Base-by-base conservation (phyloP, 2,888 invertebrate species). In the Aquatica leii region DNA sequence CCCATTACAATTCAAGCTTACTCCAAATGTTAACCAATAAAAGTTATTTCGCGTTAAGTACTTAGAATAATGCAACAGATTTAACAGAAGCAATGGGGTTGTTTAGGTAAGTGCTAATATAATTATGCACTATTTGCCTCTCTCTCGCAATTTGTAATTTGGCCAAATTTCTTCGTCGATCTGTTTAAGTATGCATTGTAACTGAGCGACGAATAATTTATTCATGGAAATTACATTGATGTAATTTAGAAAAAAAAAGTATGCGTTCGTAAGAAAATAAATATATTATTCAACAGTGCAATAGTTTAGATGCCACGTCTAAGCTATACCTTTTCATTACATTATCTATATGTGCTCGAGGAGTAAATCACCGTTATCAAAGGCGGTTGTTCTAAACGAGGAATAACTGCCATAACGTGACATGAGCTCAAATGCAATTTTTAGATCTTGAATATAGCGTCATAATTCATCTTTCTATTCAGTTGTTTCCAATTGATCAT, bases 351-450 rank as follows among this genome's bases (percentile, higher is more conserved):
- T 79, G 78, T 80, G 77, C 75, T 75, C 69, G 72, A 72, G 76
- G 76, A 80, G 80, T 81, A 80, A 81, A 80, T 81, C 81, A 80
- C 77, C 76, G 80, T 81, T 81, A 81, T 80, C 81, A 77, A 72
- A 73, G 65, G 68, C 70, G 72, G 63, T 67, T 68, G 64, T 65
- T 69, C 71, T 77, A 80, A 82, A 82, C 81, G 82, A 82, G 81
- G 76, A 82, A 78, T 81, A 82, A 82, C 81, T 76, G 79, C 77
- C 71, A 58, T 55, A 66, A 80, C 82, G 82, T 82, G 82, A 79
- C 76, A 72, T 70, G 77, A 72, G 71, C 75, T 59, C 72, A 77
- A 78, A 80, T 79, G 80, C 72, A 77, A 79, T 79, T 80, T 80
- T 80, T 77, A 76, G 69, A 72, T 80, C 79, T 77, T 76, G 69